Base-by-base conservation (phyloP, 2,113 vertebrate genomes). In the Tragelaphus strepsiceros region DNA sequence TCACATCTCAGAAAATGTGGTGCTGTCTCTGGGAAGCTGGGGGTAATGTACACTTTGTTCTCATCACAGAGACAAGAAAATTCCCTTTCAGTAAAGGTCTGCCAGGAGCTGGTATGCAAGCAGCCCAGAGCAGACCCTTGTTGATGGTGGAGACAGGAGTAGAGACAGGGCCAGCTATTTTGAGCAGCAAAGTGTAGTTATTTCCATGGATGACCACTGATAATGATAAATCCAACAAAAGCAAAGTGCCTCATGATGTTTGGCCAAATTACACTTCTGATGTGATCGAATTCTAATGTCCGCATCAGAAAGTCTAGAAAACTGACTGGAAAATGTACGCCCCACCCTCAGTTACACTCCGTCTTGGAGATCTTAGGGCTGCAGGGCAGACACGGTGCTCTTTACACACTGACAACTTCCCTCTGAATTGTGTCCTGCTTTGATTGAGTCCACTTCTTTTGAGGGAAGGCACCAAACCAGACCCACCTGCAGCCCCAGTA, bases 11-110 rank as follows among this genome's bases (percentile, higher is more conserved):
- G 86, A 64, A 95, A 95, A 89, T 35, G 49, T 6, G 30, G 43
- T 39, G 26, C 81, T 92, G 5, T 93, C 88, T 94, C 81, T 94
- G 14, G 0, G 88, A 96, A 78, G 86, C 78, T 71, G 67, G n/a
- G 94, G 91, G 17, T 46, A 58, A 93, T 21, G 3, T 13, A 13
- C 58, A 58, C 51, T 95, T 86, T 83, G 51, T 49, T 94, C 82
- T 93, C 92, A 93, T 96, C 83, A 86, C 51, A 58, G 54, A 8
- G 78, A 90, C 95, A 89, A 58, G 80, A 94, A 96, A 87, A 97
- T 91, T 90, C n/a, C 82, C 56, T 54, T 87, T 91, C 30, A 43
- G 56, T 62, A 32, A 74, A 89, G 28, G 46, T 2, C 86, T 94
- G 64, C 91, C 89, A n/a, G 81, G 10, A 96, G 30, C 86, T 0